These are phyloP conservation scores for Teleiodes luculella DNA, from an alignment of 2,888 invertebrate species.

Conservation along the genomic window DNA sequence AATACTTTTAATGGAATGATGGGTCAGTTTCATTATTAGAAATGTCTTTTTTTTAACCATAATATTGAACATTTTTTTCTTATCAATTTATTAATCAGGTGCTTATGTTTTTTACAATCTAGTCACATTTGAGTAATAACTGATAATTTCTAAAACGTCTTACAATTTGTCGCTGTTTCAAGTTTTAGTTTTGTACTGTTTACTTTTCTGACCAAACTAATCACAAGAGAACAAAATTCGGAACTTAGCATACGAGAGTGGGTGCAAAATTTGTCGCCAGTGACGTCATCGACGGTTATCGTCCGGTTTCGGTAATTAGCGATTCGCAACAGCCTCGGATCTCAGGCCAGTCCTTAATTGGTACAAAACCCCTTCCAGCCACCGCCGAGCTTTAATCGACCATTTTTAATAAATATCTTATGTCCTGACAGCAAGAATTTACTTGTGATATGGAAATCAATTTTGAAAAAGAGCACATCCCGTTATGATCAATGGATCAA, in stretches of 20 bases:
- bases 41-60: slow-evolving; percentile 4
- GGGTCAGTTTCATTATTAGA: background rate
- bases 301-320: slow-evolving; percentile 64
- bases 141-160: no score
- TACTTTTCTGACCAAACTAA: background rate
- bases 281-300: slow-evolving; percentile 48
- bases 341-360: slow-evolving; percentile 49
- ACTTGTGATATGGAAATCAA: background rate
- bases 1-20: slow-evolving; percentile 34
- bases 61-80: background rate
- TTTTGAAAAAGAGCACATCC: no score
- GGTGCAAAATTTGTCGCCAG: slow-evolving; percentile 34
- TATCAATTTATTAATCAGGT: slow-evolving; percentile 4
- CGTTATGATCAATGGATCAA: no score
- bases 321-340: slow-evolving; percentile 59
- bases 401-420: slow-evolving; percentile 4
- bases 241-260: slow-evolving; percentile 1
- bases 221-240: background rate
- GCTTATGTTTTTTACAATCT: no score
- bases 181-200: no score
- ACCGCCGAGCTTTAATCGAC: slow-evolving; percentile 19
- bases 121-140: no score
- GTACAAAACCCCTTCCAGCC: slow-evolving; percentile 44
- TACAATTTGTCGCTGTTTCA: no score
- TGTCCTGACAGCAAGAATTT: background rate